These are phyloP conservation scores for Lipophrys pholis DNA, from an alignment of 2,113 vertebrate genomes.

Conservation along the genomic window DNA sequence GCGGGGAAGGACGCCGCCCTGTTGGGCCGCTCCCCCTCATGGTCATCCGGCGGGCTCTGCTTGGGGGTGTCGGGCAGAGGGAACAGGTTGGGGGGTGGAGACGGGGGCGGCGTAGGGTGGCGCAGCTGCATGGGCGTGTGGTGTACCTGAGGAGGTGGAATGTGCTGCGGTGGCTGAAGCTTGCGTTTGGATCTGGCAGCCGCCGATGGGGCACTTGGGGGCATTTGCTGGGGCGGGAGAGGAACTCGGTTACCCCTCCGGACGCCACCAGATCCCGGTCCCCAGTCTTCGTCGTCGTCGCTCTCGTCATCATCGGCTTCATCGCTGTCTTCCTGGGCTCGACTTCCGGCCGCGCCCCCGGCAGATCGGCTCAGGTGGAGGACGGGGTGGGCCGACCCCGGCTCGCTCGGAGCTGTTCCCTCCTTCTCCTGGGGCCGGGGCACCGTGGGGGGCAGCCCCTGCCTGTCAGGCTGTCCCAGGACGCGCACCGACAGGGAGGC, in stretches of 20 bases:
- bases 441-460: constrained; percentile 71
- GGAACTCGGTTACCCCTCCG: constrained; percentile 53
- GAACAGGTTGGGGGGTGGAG: constrained; percentile 83
- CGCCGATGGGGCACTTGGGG: constrained; percentile 49
- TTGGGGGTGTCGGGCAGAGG: constrained; percentile 86
- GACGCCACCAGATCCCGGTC: constrained; percentile 50
- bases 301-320: constrained; percentile 77
- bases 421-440: constrained; percentile 77
- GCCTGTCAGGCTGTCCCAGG: constrained; percentile 78
- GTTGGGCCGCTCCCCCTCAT: constrained; percentile 53
- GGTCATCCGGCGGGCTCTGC: constrained; percentile 83
- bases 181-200: constrained; percentile 79
- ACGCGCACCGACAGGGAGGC: constrained; percentile 85
- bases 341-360: constrained; percentile 31
- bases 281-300: constrained; percentile 82
- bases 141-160: constrained; percentile 78
- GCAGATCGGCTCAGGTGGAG: constrained; percentile 79
- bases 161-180: constrained; percentile 84
- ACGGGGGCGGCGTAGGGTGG: constrained; percentile 84
- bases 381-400: constrained; percentile 70
- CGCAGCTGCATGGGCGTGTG: constrained; percentile 82
- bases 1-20: constrained; percentile 33
- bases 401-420: constrained; percentile 67
- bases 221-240: constrained; percentile 60
- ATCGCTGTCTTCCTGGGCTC: constrained; percentile 71